phyloP scores from a whole-genome alignment of 2,113 vertebrate genomes.

The Lophotis ruficrista region DNA sequence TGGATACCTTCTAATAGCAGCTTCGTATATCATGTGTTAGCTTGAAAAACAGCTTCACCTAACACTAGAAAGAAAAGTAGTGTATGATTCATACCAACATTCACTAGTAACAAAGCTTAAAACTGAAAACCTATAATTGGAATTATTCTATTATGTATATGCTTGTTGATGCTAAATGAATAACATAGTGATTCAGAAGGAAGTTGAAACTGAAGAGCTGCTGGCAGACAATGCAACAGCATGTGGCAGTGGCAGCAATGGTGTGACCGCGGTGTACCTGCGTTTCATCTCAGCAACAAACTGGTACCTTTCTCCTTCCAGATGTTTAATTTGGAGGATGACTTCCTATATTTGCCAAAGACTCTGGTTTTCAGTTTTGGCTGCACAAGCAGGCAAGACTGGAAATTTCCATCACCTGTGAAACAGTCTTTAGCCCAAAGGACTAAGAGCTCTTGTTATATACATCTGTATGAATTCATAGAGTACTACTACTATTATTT shows the following conservation, averaged over 20 bases:
- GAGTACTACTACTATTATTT: neutral
- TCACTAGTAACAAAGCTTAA: neutral
- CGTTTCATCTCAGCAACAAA: neutral
- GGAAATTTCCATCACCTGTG: neutral
- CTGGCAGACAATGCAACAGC: neutral
- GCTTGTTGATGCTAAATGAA: neutral
- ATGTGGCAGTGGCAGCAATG: neutral
- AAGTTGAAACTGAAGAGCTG: accelerated
- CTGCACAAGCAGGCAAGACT: neutral
- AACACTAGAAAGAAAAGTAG: neutral
- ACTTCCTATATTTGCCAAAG: neutral
- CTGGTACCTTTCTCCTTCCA: neutral
- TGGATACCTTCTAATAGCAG: neutral
- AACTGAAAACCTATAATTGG: neutral
- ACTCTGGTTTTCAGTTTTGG: neutral
- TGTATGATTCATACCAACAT: neutral
- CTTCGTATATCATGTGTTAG: neutral
- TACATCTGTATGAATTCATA: neutral
- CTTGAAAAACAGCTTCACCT: neutral
- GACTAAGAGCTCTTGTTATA: neutral
- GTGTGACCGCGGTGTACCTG: neutral
- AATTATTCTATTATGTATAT: neutral
- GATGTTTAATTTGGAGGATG: neutral
- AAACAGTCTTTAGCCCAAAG: neutral
- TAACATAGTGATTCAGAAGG: neutral